These are phyloP conservation scores for Pycnonotus jocosus DNA, from an alignment of 2,113 vertebrate genomes.

Conservation along the genomic window DNA sequence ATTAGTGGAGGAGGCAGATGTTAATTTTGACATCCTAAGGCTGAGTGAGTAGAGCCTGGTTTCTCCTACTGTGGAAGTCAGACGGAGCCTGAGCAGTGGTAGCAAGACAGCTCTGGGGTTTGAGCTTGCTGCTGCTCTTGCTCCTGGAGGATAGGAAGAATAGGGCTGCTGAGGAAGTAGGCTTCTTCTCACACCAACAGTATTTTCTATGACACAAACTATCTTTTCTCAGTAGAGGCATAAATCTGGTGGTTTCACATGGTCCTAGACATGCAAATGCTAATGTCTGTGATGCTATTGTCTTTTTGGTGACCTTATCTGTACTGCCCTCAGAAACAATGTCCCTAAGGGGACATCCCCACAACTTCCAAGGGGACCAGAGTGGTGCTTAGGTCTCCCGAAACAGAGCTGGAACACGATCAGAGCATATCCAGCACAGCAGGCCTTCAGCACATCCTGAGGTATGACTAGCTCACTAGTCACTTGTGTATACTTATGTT, in stretches of 20 bases:
- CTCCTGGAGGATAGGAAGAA: background rate
- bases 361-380: background rate
- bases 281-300: background rate
- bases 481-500: background rate
- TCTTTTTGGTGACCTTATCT: background rate
- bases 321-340: background rate
- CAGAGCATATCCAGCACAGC: background rate
- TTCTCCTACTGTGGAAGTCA: background rate
- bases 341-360: background rate
- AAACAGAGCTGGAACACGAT: background rate
- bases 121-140: background rate
- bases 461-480: background rate
- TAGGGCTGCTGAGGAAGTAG: background rate
- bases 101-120: background rate
- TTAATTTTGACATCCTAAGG: slow-evolving; percentile 16
- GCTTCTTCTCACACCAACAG: background rate
- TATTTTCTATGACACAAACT: background rate
- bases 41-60: background rate
- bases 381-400: background rate
- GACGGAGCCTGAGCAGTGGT: background rate
- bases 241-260: background rate
- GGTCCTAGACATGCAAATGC: background rate
- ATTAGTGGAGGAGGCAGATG: background rate
- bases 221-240: background rate
- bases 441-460: background rate